Base-by-base conservation (phyloP, 2,888 invertebrate genomes). In the Agriopis marginaria region DNA sequence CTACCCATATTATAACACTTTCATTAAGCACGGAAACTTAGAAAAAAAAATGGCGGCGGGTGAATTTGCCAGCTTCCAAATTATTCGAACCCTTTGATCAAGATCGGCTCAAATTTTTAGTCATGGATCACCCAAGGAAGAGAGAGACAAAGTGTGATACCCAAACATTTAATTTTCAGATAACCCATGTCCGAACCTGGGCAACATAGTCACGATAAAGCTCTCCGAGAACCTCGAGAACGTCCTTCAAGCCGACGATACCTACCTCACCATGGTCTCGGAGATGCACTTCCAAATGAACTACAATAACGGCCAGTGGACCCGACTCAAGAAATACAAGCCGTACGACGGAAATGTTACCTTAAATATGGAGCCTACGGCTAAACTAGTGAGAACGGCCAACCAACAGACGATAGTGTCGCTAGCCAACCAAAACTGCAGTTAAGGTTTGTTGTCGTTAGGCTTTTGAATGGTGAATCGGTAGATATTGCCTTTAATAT, bases 221-320 rank as follows among this genome's bases (percentile, higher is more conserved):
- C 94, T 99, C 67, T 98, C 98, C 54, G 99, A 99, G 89, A 97
- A 97, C 86, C 97, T 95, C 81, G 99, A 99, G 89, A 97, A 97
- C 79, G 97, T 99, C 0, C 95, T 96, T 11, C 98, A 98, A 84
- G 95, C 97, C 0, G 98, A 99, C 88, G 98, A 98, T 75, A 96
- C 97, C 0, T 96, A 96, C 81, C 93, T 95, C 32, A 96, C 96
- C 0, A 97, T 98, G 97, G 92, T 97, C 63, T 97, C 97, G 0
- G 99, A 99, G 89, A 99, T 98, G 75, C 98, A 98, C 91, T 99
- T 99, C 96, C 98, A 99, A 89, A 98, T 99, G 98, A 99, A 99
- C 93, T 99, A 99, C 92, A 97, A 97, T 85, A 99, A 98, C 64
- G 99, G 99, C 90, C 99, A 99, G 87, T 99, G 99, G 99, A 99